Percentiles rank a stretch among this genome's conserved stretches.
phyloP scores from a whole-genome alignment of 2,888 invertebrate species.

The Yponomeuta evonymella region DNA sequence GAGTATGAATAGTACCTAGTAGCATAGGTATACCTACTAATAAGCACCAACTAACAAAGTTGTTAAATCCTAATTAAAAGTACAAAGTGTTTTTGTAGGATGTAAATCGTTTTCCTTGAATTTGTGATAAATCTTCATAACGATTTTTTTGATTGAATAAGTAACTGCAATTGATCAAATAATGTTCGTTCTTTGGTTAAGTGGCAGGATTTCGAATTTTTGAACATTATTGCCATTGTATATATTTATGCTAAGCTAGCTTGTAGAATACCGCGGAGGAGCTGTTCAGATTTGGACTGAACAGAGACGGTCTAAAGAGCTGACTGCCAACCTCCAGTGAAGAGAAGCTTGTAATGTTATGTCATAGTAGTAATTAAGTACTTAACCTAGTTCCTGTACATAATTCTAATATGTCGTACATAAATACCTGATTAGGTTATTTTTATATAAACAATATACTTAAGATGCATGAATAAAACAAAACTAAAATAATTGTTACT shows the following conservation, averaged over 20 bases:
- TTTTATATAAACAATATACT: not conserved
- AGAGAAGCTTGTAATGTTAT: not conserved
- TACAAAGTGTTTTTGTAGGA: not conserved
- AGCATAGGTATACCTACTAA: too few species aligned
- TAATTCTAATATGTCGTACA: not conserved
- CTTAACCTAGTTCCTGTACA: not conserved
- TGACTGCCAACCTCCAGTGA: too few species aligned
- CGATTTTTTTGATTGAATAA: not conserved
- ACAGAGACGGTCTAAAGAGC: too few species aligned
- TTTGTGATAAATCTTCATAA: not conserved
- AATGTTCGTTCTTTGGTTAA: not conserved
- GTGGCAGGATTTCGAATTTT: not conserved
- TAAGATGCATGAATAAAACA: not conserved
- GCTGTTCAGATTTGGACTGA: too few species aligned
- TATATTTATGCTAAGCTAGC: not conserved
- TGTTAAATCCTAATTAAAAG: not conserved
- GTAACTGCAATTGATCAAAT: not conserved
- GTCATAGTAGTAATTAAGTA: not conserved
- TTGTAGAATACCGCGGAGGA: not conserved
- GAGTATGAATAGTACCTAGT: too few species aligned
- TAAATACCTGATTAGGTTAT: too few species aligned
- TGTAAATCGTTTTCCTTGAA: not conserved
- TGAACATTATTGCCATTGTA: not conserved
- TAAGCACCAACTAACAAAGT: not conserved
- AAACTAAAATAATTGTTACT: not conserved